Evolutionary conservation across 2,888 invertebrate species (phyloP).

Genomic region (Cordilura impudica): DNA sequence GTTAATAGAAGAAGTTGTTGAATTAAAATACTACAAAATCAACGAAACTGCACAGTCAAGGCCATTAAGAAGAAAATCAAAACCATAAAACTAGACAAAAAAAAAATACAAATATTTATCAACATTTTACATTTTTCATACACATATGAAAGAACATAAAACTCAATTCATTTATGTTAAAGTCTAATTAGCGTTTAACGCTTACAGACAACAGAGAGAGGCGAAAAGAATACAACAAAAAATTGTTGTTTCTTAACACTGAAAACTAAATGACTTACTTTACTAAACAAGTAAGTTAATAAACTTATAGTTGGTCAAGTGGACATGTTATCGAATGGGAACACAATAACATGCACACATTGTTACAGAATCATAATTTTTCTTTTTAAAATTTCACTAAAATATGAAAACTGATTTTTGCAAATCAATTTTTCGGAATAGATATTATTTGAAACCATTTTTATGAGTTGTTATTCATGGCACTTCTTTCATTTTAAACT

Average conservation of each 20-base stretch:
- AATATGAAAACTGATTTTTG: too few species aligned
- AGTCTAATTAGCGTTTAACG: constrained; percentile 52
- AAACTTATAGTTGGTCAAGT: too few species aligned
- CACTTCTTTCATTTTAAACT: too few species aligned
- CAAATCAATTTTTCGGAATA: too few species aligned
- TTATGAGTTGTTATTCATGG: too few species aligned
- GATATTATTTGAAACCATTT: too few species aligned
- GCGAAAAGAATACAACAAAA: neutral
- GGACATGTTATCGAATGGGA: too few species aligned
- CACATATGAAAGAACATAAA: constrained; percentile 40
- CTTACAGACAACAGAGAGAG: constrained; percentile 17
- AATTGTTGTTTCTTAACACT: neutral
- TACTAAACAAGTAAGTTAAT: too few species aligned
- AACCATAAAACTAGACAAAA: constrained; percentile 41
- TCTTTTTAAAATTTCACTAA: too few species aligned
- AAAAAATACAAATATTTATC: neutral
- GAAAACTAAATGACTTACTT: constrained; percentile 15
- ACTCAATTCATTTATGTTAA: constrained; percentile 58
- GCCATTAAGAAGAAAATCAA: constrained; percentile 25
- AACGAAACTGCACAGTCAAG: constrained; percentile 12
- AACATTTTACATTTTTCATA: neutral
- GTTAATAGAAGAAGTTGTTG: neutral
- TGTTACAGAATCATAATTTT: too few species aligned
- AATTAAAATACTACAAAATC: too few species aligned
- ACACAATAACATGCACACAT: too few species aligned